Evolutionary conservation across 2,797 vertebrate genomes (phyloP), one percentile per base, ranked within the genome.

Genomic region (Spinus pinus): DNA sequence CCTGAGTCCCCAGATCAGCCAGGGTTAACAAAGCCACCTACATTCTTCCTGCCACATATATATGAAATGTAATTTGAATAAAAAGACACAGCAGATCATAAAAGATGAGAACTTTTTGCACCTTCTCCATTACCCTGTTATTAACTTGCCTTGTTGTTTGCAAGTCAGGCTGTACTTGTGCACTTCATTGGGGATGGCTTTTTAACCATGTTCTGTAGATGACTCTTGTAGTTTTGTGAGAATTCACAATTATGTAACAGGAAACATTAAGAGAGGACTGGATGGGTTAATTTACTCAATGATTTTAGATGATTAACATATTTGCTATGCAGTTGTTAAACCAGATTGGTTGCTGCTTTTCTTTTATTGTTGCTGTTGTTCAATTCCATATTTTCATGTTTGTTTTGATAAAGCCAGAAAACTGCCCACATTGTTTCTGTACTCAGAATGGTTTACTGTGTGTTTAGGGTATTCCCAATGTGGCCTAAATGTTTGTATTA

Each of bases 371-470:
- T 77, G 37, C 22, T 50, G 14, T 61, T 33, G 10, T 82, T 71
- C 14, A 44, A 14, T 81, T 85, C 22, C n/a, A 64, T 83, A 65
- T 90, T 86, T 93, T 81, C 50, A 37, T 91, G 21, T 25, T 70
- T 60, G 42, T 90, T 95, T 91, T 70, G 66, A 89, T 93, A 70
- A 69, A 86, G n/a, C 61, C 66, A 92, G 58, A 72, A 91, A 90
- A 75, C 58, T 88, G 39, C 46, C 51, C 58, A 64, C 12, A 2
- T 62, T 75, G 35, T 8, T 92, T 90, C 79, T 84, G 15, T 81
- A 46, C 47, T 75, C 0, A 0, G 41, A 75, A 56, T 75, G 60
- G 39, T 89, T 92, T 75, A 37, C 80, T 84, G n/a, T 91, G 62
- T 62, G 30, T 88, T 93, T 91, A 65, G 62, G 19, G 17, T 71